Conservation (phyloP, 2,113 vertebrate species). For the Micronycteris hirsuta region DNA sequence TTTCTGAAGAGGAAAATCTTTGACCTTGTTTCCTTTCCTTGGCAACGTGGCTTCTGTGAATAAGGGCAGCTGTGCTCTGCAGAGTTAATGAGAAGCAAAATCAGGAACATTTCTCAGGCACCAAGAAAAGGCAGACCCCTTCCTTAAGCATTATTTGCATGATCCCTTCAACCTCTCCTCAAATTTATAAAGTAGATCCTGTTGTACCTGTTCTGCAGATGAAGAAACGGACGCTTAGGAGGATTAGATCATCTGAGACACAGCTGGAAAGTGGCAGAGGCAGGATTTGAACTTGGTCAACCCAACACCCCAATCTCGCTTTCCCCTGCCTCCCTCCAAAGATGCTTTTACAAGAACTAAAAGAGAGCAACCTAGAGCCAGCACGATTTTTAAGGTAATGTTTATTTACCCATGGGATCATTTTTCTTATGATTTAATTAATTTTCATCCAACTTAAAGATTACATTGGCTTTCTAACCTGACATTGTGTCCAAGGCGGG, state of each 20-base stretch:
- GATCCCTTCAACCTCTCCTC: background rate
- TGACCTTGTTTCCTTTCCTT: background rate
- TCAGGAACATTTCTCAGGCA: background rate
- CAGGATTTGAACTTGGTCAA: background rate
- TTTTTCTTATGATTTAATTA: background rate
- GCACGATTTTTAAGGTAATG: background rate
- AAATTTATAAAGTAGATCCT: background rate
- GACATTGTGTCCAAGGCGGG: background rate
- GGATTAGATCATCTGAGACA: background rate
- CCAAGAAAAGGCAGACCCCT: background rate
- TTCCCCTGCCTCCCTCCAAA: background rate
- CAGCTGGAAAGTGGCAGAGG: background rate
- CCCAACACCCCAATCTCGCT: background rate
- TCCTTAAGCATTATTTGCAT: background rate
- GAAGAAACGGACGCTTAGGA: background rate
- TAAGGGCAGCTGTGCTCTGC: background rate
- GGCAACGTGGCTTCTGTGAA: background rate
- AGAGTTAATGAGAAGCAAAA: background rate
- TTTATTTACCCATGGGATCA: background rate
- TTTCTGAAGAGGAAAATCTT: background rate
- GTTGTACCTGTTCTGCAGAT: background rate
- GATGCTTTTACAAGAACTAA: background rate
- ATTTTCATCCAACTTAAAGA: background rate
- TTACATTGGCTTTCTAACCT: background rate
- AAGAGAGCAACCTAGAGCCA: background rate